Percentiles rank a stretch among this genome's conserved stretches.
phyloP scores from a whole-genome alignment of 2,888 invertebrate genomes.

The Leptinotarsa peninsularis region DNA sequence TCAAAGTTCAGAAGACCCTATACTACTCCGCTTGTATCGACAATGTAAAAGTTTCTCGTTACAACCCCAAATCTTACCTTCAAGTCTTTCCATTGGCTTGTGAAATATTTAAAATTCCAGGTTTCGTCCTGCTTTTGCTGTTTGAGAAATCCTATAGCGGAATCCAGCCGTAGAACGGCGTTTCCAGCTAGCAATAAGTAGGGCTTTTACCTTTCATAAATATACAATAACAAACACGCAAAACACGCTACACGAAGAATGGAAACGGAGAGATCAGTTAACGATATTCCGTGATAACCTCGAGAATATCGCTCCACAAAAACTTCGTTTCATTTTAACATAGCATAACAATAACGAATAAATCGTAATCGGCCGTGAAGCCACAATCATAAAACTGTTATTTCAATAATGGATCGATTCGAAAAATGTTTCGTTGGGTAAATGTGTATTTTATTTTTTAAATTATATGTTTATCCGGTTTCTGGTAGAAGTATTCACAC shows the following conservation, averaged over 20 bases:
- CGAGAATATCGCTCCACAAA: slow-evolving; percentile 23
- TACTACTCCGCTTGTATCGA: too few relatives aligned
- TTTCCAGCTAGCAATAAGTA: not conserved
- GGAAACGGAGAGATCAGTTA: slow-evolving; percentile 30
- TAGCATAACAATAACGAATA: not conserved
- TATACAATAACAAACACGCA: slow-evolving; percentile 5
- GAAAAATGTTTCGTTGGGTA: too few relatives aligned
- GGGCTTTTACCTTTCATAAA: slow-evolving; percentile 1
- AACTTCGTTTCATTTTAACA: not conserved
- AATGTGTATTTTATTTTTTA: too few relatives aligned
- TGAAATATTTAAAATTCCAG: too few relatives aligned
- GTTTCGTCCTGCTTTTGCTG: too few relatives aligned
- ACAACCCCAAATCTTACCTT: too few relatives aligned
- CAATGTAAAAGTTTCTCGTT: too few relatives aligned
- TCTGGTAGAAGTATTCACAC: too few relatives aligned
- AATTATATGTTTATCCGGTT: too few relatives aligned
- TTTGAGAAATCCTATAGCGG: not conserved
- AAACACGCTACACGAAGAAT: slow-evolving; percentile 3
- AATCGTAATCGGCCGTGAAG: not conserved
- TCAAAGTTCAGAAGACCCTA: too few relatives aligned
- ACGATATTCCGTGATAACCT: slow-evolving; percentile 35
- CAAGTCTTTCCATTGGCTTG: too few relatives aligned
- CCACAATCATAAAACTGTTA: not conserved
- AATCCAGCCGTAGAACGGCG: not conserved
- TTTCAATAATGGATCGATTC: too few relatives aligned